Evolutionary conservation across 2,797 vertebrate species (phyloP).

Genomic region (Balearica regulorum): DNA sequence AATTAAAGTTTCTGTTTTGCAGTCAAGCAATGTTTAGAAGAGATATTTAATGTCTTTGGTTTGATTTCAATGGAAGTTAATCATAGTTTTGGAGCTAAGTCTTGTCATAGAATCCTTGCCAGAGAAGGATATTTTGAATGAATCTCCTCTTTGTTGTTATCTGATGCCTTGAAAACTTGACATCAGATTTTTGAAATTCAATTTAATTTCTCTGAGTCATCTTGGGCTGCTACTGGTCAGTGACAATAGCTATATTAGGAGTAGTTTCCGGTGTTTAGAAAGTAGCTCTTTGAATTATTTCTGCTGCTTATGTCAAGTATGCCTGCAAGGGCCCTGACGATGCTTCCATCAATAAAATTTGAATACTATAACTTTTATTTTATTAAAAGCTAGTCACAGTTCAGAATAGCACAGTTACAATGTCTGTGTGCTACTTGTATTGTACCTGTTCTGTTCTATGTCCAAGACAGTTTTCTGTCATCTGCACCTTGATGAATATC

Average conservation of each 20-base stretch:
- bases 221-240: neutral
- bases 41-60: neutral
- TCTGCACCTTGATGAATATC: neutral
- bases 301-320: neutral
- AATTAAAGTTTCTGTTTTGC: neutral
- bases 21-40: neutral
- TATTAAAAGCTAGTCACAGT: neutral
- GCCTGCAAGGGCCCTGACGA: neutral
- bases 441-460: neutral
- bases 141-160: neutral
- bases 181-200: neutral
- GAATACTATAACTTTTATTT: neutral
- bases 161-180: neutral
- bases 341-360: neutral
- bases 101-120: neutral
- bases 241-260: neutral
- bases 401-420: neutral
- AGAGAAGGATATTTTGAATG: neutral
- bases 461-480: neutral
- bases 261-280: neutral
- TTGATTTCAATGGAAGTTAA: neutral
- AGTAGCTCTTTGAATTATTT: neutral
- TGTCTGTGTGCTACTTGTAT: neutral
- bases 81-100: neutral
- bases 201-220: neutral